phyloP scores from a whole-genome alignment of 2,888 invertebrate species.

The Caenorhabditis zanzibari region DNA sequence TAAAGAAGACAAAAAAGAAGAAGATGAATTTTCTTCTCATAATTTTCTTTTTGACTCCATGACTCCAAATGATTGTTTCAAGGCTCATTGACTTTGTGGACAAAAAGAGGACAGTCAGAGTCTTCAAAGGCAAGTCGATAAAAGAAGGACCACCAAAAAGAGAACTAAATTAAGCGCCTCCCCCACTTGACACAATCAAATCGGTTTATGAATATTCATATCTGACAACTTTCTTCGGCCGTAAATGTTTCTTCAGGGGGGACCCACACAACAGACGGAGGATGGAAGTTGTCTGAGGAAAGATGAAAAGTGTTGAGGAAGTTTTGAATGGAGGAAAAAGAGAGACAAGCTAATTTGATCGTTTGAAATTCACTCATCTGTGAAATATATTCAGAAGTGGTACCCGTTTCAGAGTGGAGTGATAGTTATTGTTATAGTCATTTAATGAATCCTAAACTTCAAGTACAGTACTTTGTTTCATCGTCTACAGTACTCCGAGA shows the following conservation, averaged over 20 bases:
- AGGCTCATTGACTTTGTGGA: constrained; percentile 38
- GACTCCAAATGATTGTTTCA: constrained; percentile 30
- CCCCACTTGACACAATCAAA: constrained; percentile 46
- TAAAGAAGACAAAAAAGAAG: no score
- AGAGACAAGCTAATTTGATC: constrained; percentile 41
- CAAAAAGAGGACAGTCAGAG: neutral
- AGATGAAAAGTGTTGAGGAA: constrained; percentile 30
- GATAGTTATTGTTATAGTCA: neutral
- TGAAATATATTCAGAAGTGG: constrained; percentile 31
- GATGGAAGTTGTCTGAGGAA: constrained; percentile 5
- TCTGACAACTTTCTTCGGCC: constrained; percentile 33
- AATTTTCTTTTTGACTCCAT: constrained; percentile 34
- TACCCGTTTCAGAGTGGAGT: no score
- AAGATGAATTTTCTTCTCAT: constrained; percentile 44
- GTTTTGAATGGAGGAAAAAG: constrained; percentile 21
- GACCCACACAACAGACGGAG: constrained; percentile 20
- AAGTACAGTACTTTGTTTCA: neutral
- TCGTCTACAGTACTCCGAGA: no score
- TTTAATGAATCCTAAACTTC: no score
- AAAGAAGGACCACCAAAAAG: constrained; percentile 46
- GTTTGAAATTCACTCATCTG: constrained; percentile 60
- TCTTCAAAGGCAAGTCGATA: constrained; percentile 20
- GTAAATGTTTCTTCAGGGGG: constrained; percentile 34
- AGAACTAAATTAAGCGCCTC: constrained; percentile 48
- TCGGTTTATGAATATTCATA: constrained; percentile 66